phyloP scores from a whole-genome alignment of 2,888 invertebrate genomes.

The Drosophila colorata region DNA sequence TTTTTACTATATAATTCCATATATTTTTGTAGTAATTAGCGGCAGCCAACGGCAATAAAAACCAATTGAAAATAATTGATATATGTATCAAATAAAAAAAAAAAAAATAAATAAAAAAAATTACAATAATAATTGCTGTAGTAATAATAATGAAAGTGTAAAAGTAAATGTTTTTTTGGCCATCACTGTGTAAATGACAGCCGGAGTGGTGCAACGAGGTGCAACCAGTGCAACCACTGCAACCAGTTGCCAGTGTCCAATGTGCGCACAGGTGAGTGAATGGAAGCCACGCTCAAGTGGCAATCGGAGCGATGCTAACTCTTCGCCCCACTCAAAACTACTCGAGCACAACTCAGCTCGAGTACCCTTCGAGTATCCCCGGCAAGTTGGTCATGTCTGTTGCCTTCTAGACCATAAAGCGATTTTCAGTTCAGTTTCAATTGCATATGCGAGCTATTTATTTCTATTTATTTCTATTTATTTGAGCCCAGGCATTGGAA shows the following conservation, averaged over 20 bases:
- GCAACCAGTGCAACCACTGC: conserved; percentile 9
- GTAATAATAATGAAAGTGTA: conserved; percentile 10
- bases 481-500: too few relatives aligned
- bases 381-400: neutral
- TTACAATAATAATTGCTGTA: too few relatives aligned
- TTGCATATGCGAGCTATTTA: neutral
- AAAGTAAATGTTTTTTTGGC: neutral
- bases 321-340: conserved; percentile 2
- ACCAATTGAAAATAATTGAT: conserved; percentile 1
- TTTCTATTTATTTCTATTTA: too few relatives aligned
- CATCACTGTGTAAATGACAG: too few relatives aligned
- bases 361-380: too few relatives aligned
- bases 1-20: too few relatives aligned
- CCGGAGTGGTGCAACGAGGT: conserved; percentile 5
- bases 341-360: neutral
- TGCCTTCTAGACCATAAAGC: neutral
- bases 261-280: conserved; percentile 50
- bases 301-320: conserved; percentile 5
- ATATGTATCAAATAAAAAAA: neutral
- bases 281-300: conserved; percentile 1
- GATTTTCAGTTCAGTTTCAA: neutral
- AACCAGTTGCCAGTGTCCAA: conserved; percentile 33
- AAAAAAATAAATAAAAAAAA: too few relatives aligned
- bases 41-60: neutral
- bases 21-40: conserved; percentile 5